phyloP scores from a whole-genome alignment of 2,113 vertebrate species.

The Macquaria ambigua region DNA sequence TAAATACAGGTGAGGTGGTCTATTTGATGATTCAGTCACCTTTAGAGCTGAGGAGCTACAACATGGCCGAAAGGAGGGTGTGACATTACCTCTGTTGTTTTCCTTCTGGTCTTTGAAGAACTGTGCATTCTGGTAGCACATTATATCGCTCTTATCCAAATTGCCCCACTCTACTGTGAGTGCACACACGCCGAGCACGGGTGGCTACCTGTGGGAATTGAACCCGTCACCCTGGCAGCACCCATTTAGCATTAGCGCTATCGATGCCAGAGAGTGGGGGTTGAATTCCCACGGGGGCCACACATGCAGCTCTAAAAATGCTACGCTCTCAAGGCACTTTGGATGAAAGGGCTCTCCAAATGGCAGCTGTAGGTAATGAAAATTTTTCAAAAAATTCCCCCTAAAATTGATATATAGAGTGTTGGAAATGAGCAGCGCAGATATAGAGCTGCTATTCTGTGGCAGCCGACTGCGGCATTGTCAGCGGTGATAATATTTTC shows the following conservation, averaged over 20 bases:
- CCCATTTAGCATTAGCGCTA: constrained; percentile 39
- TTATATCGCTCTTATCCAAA: constrained; percentile 36
- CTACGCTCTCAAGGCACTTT: constrained; percentile 32
- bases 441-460: constrained; percentile 60
- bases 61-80: too few relatives aligned
- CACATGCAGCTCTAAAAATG: constrained; percentile 39
- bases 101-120: background rate
- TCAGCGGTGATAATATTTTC: constrained; percentile 71
- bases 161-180: background rate
- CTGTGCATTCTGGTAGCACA: background rate
- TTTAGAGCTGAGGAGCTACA: background rate
- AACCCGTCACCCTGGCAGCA: constrained; percentile 28
- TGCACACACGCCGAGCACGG: background rate
- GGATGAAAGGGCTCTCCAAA: constrained; percentile 55
- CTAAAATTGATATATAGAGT: constrained; percentile 61
- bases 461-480: constrained; percentile 58
- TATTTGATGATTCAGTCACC: background rate
- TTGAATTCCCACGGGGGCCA: constrained; percentile 31
- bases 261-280: constrained; percentile 9
- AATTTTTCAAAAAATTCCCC: constrained; percentile 23
- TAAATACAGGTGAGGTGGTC: background rate
- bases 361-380: constrained; percentile 63
- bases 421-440: constrained; percentile 50
- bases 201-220: constrained; percentile 22
- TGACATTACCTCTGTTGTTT: background rate